Evolutionary conservation across 1,140 invertebrate genomes (phyloP).

Genomic region (Mesaphorura yosii): DNA sequence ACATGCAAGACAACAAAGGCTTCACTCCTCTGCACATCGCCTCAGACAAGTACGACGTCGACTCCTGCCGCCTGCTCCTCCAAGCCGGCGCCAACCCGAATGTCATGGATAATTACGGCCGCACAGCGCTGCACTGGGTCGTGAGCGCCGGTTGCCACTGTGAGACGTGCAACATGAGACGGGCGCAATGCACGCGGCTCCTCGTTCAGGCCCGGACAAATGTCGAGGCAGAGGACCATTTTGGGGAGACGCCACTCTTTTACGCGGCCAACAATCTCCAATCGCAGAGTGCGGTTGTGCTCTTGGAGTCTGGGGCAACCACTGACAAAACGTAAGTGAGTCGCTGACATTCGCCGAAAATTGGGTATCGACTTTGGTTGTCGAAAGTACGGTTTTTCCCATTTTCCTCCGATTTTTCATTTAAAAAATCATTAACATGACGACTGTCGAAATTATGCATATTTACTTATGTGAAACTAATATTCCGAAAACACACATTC

Average conservation of each 20-base stretch:
- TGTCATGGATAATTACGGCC: slow-evolving; percentile 1
- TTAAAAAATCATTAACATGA: too few relatives aligned
- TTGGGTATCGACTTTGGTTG: too few relatives aligned
- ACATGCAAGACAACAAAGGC: slow-evolving; percentile 5
- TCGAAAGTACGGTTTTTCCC: too few relatives aligned
- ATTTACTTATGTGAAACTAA: too few relatives aligned
- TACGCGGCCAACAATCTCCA: slow-evolving; percentile 23
- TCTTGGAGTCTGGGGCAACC: slow-evolving; percentile 14
- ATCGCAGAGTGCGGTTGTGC: background rate
- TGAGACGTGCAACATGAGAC: slow-evolving; percentile 5
- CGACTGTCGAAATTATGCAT: too few relatives aligned
- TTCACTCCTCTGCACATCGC: slow-evolving; percentile 6
- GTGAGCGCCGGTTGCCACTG: slow-evolving; percentile 17
- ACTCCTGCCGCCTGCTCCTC: slow-evolving; percentile 3
- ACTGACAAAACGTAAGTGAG: slow-evolving; percentile 16
- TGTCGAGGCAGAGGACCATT: slow-evolving; percentile 36
- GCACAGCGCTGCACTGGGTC: slow-evolving; percentile 9
- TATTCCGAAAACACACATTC: too few relatives aligned
- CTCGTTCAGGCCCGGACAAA: slow-evolving; percentile 34
- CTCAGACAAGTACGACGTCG: slow-evolving; percentile 1
- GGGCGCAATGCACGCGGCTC: slow-evolving; percentile 9
- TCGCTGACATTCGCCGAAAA: background rate
- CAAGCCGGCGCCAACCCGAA: slow-evolving; percentile 11
- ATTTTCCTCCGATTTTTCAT: too few relatives aligned
- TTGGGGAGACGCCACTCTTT: slow-evolving; percentile 38